Base-by-base conservation (phyloP, 1,140 invertebrate species). In the Leptopilina clavipes region DNA sequence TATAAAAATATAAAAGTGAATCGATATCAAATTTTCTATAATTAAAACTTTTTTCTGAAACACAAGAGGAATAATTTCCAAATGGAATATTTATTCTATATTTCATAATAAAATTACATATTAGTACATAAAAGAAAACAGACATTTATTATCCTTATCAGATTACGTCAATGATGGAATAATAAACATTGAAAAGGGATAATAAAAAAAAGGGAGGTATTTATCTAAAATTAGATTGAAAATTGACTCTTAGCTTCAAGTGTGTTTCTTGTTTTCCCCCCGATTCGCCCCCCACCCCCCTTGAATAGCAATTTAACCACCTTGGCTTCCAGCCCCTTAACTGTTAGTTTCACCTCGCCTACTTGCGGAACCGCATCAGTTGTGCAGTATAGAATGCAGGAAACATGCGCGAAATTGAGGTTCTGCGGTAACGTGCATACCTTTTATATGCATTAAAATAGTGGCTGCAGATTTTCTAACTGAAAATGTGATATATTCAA, bases 351-450 rank as follows among this genome's bases (percentile, higher is more conserved):
- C 48, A 52, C 48, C 48, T 52, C 48, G 14, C 48, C 48, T 52
- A 52, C 14, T 52, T 52, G 48, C 48, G 48, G 48, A 52, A 52
- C 48, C 48, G 48, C 48, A 52, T 52, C 48, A 52, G 48, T 52
- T 52, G 48, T 52, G 48, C 48, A 52, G 48, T 52, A 52, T n/a
- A 52, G 48, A 52, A 52, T 52, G 48, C 48, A 52, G 48, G 48
- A 52, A 52, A 52, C 48, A 52, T 52, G 48, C 48, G 48, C 48
- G 48, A 52, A 52, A 52, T 52, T 52, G 48, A 52, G 48, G 48
- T 52, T 52, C 48, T 52, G 48, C 48, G 48, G 48, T 52, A 52
- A 52, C 48, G 17, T 52, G 48, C 48, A 52, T 52, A 52, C 48
- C 48, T 52, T 52, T 52, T 52, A 52, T 52, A 52, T n/a, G n/a